Conservation (phyloP, 2,113 vertebrate species). For the Campylorhamphus procurvoides region DNA sequence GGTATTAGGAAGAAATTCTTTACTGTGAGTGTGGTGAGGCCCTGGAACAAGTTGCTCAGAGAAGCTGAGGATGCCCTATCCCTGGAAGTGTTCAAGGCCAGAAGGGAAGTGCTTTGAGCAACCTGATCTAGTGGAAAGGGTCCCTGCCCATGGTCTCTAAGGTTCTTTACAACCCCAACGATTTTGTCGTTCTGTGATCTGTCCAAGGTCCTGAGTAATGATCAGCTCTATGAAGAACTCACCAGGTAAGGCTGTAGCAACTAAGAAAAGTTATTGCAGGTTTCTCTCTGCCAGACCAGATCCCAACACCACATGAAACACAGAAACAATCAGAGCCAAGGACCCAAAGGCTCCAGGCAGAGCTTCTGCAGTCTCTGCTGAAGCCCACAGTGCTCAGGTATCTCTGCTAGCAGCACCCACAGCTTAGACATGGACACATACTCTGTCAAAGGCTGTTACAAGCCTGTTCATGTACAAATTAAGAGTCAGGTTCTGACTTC, state of each 20-base stretch:
- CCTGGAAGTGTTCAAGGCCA: not conserved
- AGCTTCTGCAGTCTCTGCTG: not conserved
- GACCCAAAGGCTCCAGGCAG: not conserved
- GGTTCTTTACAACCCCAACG: not conserved
- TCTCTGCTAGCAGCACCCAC: not conserved
- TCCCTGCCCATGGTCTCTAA: not conserved
- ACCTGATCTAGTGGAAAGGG: not conserved
- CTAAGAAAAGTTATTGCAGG: not conserved
- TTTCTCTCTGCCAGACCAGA: not conserved
- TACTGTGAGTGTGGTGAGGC: not conserved
- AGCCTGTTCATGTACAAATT: not conserved
- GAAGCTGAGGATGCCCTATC: fast-evolving
- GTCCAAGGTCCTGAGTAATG: not conserved
- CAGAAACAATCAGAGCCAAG: not conserved
- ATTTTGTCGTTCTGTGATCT: not conserved
- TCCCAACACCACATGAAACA: not conserved
- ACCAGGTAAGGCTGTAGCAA: not conserved
- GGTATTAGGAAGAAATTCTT: not conserved
- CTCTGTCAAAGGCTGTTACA: not conserved
- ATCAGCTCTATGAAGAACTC: not conserved
- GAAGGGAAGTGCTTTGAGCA: not conserved
- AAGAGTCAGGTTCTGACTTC: not conserved
- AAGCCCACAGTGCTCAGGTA: not conserved
- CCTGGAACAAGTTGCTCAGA: not conserved
- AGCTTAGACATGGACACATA: not conserved